Evolutionary conservation across 2,113 vertebrate species (phyloP), one percentile per base, ranked within the genome.

Genomic region (Polypterus senegalus): DNA sequence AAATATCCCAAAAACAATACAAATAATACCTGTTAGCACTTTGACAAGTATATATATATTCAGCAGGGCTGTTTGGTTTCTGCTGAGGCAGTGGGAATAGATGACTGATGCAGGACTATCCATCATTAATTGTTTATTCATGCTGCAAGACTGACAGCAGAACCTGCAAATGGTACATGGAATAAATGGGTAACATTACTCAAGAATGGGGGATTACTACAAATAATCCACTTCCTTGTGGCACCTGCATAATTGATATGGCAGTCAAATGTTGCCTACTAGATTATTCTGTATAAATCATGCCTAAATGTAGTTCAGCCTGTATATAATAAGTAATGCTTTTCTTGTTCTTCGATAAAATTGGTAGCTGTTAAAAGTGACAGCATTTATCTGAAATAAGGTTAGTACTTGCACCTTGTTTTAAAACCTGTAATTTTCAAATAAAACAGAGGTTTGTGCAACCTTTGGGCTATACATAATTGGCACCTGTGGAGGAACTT

Each of bases 281-380:
- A 46, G 49, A 46, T 60, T 65, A 60, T 65, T 60, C 51, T 49
- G 58, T 56, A 53, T 65, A 61, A 64, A 60, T 65, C 59, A 60
- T 47, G 9, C 11, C 46, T 7, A 65, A 10, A 58, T 60, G 59
- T 46, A 56, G 7, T 54, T 46, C 49, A 54, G 58, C 59, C 58
- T 65, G 49, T 60, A 49, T 55, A 47, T 49, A 59, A 64, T 59
- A 61, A 49, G 45, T 65, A 59, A 61, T 48, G 52, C 9, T 60
- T 55, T 60, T 9, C 53, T 56, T 43, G 7, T 65, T 43, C 47
- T 60, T 61, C 53, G 60, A 51, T 27, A 27, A 61, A 61, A 51
- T 61, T 61, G 64, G 64, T 51, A 48, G 52, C 61, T 55, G 43
- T 62, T 62, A 54, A 62, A 61, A 61, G 47, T 65, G 58, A 60